A percentile compares a stretch with the other conserved stretches of the same genome.
Evolutionary conservation across 2,797 vertebrate genomes (phyloP).

Genomic region (Hafferia zeledoni): DNA sequence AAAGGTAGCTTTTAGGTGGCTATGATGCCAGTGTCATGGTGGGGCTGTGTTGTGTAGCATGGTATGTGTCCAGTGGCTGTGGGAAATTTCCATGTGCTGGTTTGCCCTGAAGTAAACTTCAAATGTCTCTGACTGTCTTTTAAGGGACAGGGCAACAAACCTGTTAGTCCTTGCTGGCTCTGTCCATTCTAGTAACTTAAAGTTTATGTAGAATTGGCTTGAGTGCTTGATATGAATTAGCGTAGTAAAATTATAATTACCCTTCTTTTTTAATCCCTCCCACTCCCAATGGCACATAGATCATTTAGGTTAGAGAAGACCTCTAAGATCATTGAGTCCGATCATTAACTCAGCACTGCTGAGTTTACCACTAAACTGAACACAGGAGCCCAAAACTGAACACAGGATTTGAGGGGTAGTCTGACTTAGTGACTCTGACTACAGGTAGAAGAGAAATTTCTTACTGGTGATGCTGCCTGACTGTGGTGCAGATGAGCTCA

Average conservation of each 20-base stretch:
- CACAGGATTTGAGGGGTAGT: background rate
- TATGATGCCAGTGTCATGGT: accelerated
- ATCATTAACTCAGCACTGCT: background rate
- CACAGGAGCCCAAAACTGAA: background rate
- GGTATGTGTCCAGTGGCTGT: background rate
- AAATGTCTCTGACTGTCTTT: background rate
- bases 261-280: background rate
- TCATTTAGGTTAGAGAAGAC: background rate
- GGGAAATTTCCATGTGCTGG: background rate
- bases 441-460: background rate
- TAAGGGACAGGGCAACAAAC: background rate
- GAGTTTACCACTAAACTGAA: background rate
- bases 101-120: background rate
- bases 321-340: background rate
- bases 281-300: background rate
- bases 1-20: background rate
- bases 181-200: background rate
- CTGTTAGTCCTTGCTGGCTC: background rate
- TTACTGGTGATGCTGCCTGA: background rate
- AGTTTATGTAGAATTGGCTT: background rate
- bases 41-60: background rate
- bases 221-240: background rate
- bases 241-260: background rate
- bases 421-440: background rate
- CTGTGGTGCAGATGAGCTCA: background rate